Evolutionary conservation across 2,888 invertebrate species (phyloP), one percentile per base, ranked within the genome.

Genomic region (Unio delphinus): DNA sequence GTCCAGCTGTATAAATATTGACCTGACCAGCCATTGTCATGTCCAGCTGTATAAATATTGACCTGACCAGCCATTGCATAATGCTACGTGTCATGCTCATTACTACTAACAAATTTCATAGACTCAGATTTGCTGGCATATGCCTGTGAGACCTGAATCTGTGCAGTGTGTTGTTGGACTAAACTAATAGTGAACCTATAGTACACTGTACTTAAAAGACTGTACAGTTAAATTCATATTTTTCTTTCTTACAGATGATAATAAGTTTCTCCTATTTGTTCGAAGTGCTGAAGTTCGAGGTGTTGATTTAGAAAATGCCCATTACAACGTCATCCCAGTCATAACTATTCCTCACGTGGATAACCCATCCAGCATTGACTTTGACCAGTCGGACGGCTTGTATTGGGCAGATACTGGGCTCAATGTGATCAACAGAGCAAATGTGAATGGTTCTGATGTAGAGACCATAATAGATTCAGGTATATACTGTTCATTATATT

Each of bases 281-380:
- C 84, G 85, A 67, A 83, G 83, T 62, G 84, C 84, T 69, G 86
- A 88, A 69, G 94, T 97, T 80, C 93, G 95, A 65, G 96, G 96
- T 61, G 94, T 96, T 72, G 95, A 96, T 90, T 90, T 95, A 79
- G 92, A 93, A 73, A 93, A 93, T 88, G 94, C 95, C 4, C 93
- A 93, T 87, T 94, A 93, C 89, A 94, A 94, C 87, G 94, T 95
- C 60, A 95, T 96, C 81, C 95, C 96, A 17, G 94, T 96, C 28
- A 94, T 96, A 77, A 93, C 94, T 70, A 91, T 93, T 63, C 93
- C 94, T 55, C 92, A 94, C 90, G 93, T 95, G 17, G 91, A 94
- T 75, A 92, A 93, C 77, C 95, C 95, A 15, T 92, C 93, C 65
- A 92, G 94, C 80, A 91, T 96, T 70, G 94, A 95, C 84, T 94